phyloP scores from a whole-genome alignment of 37 sponge, comb jelly and placozoan species.

The Aplysina aerophoba region DNA sequence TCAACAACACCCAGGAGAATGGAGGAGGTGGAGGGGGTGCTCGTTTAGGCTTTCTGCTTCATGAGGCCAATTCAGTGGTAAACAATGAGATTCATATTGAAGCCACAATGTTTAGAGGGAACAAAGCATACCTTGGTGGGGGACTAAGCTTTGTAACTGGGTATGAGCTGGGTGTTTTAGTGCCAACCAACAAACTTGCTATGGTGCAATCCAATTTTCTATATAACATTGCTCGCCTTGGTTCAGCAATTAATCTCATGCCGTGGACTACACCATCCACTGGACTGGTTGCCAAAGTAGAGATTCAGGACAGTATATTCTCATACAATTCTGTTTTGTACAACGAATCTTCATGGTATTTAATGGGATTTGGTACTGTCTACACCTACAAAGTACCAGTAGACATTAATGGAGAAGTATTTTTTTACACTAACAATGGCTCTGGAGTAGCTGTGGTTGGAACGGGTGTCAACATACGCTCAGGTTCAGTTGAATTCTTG shows the following conservation, averaged over 20 bases:
- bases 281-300: too few species aligned
- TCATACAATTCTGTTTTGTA: too few species aligned
- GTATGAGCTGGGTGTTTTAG: too few species aligned
- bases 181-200: too few species aligned
- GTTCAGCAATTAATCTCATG: slow-evolving; percentile 2
- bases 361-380: not conserved
- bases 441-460: slow-evolving; percentile 14
- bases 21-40: slow-evolving; percentile 17
- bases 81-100: not conserved
- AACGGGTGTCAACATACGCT: not conserved
- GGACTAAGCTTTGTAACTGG: not conserved
- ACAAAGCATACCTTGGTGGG: slow-evolving; percentile 1
- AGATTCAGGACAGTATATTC: too few species aligned
- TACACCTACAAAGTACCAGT: not conserved
- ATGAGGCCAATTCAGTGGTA: not conserved
- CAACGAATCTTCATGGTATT: too few species aligned
- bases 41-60: not conserved
- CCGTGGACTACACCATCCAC: too few species aligned
- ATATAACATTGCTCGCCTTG: not conserved
- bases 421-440: not conserved
- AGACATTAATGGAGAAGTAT: not conserved
- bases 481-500: not conserved
- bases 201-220: too few species aligned
- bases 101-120: not conserved
- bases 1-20: not conserved